Evolutionary conservation across 2,113 vertebrate genomes (phyloP), one percentile per base, ranked within the genome.

Genomic region (Nesoenas mayeri): DNA sequence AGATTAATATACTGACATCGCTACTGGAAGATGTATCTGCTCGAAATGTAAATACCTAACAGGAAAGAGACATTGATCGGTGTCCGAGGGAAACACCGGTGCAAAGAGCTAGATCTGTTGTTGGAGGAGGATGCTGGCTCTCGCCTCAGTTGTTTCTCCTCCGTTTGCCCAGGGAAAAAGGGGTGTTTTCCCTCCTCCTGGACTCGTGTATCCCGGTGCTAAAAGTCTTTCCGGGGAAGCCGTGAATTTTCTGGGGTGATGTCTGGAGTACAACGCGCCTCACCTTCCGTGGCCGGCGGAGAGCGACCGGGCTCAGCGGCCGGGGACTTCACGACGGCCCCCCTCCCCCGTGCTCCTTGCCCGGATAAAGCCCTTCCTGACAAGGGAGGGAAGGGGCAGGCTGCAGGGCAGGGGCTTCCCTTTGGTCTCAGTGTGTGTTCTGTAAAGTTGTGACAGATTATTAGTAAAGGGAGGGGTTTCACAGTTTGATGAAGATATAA

Each of bases 361-460:
- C 36, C n/a, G 38, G 57, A 95, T 85, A 93, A 95, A 97, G 95
- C 88, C 89, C 91, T 94, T 91, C 82, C 92, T 91, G 95, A 95
- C 91, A 91, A 79, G 95, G 94, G 96, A 96, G 93, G 93, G 80
- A 96, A 91, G 95, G 97, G 96, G 95, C 95, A 95, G 83, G 72
- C 92, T 91, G 40, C 89, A 53, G 96, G 90, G 87, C 93, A 80
- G 61, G 16, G 88, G 58, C 79, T 62, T 84, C 82, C 69, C 94
- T 97, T 97, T 94, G 80, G 92, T 96, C 96, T 97, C 89, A 85
- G 97, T 94, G 81, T 96, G 95, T 95, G 96, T 97, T 96, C 97
- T 94, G 92, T 95, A 93, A 95, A 96, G 91, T 84, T 79, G 96
- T 96, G 97, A 97, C 95, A 94, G 97, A 96, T 96, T 97, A 91